Evolutionary conservation across 2,888 invertebrate species (phyloP), one percentile per base, ranked within the genome.

Genomic region (Odontothrips loti): DNA sequence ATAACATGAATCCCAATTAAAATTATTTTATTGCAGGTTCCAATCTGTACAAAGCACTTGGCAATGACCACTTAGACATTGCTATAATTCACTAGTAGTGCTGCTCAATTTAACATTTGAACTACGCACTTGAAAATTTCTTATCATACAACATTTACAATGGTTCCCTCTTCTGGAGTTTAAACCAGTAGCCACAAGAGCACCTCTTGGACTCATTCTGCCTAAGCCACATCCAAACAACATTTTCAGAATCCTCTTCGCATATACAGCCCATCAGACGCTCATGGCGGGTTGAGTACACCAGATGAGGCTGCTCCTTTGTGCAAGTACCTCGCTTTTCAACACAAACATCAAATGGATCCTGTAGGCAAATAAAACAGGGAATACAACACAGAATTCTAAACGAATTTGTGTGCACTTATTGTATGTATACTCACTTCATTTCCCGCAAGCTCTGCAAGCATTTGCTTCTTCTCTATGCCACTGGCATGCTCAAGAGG

Each of bases 171-270:
- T 75, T 75, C 68, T 75, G 68, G 85, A 98, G 90, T 89, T 96
- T 96, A 90, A 97, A 98, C 96, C 96, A 98, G 87, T 97, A 93
- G 82, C 99, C 99, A 88, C 99, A 99, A 87, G 95, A 95, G 87
- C 98, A 99, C 85, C 98, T 93, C 86, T 94, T 95, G 83, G 96
- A 93, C 85, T 93, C 92, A 68, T 95, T 98, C 89, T 93, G 91
- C 27, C 68, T 75, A 27, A 99, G 89, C 95, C 97, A 96, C 93
- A 98, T 96, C 96, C 97, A 99, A 86, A 93, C 95, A 84, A 99
- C 92, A 83, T 92, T 90, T 81, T 95, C 93, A 80, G 96, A 92
- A 87, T 98, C 98, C 88, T 97, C 97, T 88, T 98, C 96, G 88
- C 98, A 99, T 88, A 98, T 92, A 88, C 99, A 99, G 83, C 98